These are phyloP conservation scores for Aphaenogaster rudis DNA, from an alignment of 1,140 invertebrate genomes.

Conservation along the genomic window DNA sequence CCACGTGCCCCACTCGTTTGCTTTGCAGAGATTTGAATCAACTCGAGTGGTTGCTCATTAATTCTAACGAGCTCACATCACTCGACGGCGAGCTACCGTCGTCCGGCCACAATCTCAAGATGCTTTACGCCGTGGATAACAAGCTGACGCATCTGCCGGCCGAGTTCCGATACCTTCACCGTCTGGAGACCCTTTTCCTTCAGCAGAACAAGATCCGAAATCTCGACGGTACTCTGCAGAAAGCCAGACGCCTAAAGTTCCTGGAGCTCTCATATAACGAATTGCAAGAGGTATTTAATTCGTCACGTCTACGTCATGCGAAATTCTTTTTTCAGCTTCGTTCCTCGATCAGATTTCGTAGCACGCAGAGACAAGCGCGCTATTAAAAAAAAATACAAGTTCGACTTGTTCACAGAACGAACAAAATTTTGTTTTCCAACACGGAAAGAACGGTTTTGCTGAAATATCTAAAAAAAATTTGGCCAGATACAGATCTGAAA, in stretches of 20 bases:
- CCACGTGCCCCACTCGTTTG: conserved; percentile 49
- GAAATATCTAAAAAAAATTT: too few species aligned
- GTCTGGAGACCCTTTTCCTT: conserved; percentile 90
- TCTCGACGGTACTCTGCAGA: conserved; percentile 90
- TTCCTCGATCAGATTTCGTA: not conserved
- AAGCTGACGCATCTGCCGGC: conserved; percentile 90
- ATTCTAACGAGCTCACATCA: conserved; percentile 91
- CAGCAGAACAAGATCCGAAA: conserved; percentile 90
- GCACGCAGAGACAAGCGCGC: not conserved
- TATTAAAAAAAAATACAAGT: not conserved
- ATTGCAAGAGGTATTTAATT: conserved; percentile 89
- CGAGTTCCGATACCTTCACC: conserved; percentile 90
- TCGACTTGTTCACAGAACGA: not conserved
- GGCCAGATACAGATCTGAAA: too few species aligned
- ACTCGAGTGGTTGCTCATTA: conserved; percentile 92
- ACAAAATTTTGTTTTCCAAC: not conserved
- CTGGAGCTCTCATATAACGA: conserved; percentile 91
- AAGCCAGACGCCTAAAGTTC: conserved; percentile 89
- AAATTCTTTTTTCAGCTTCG: not conserved
- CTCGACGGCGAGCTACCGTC: conserved; percentile 92
- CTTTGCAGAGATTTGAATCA: conserved; percentile 89
- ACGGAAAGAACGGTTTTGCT: not conserved
- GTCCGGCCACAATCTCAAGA: conserved; percentile 89
- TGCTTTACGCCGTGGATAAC: conserved; percentile 92
- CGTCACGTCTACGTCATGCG: not conserved